Base-by-base conservation (phyloP, 2,797 vertebrate genomes). In the Champsocephalus gunnari region DNA sequence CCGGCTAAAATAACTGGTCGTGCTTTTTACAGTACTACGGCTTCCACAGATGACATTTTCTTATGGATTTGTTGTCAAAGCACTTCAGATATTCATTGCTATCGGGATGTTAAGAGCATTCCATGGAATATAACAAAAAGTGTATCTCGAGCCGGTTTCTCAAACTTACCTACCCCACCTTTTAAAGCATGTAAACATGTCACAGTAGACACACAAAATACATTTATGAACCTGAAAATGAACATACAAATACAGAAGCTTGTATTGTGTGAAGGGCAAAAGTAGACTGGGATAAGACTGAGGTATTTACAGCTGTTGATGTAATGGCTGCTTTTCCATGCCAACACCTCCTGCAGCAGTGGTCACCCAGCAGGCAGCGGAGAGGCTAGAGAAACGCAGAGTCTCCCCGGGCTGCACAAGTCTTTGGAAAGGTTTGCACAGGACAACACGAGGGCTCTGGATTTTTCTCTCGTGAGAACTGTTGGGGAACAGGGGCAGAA, bases 281-380 rank as follows among this genome's bases (percentile, higher is more conserved):
- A 72, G 34, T 54, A 10, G 57, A 73, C 41, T 44, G 17, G 2
- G 54, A 74, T 21, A 21, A 45, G 43, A 44, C 72, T 69, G 19
- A 72, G 61, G 68, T 69, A 66, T 62, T 59, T 53, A 63, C 65
- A 71, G 71, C 45, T 65, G 32, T 64, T 48, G 68, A 50, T 76
- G 71, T 38, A 75, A 58, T 65, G 50, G 54, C 66, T 49, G 48
- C 60, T 76, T 78, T 58, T 73, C 50, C 59, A 53, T 79, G 72
- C 75, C 80, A 69, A 50, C 32, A 19, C 59, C n/a, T 74, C 48
- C 44, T 66, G 62, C 75, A 66, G 59, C 62, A 71, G 66, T 3
- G 3, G 45, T 49, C 54, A 38, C 55, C 28, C 2, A 24, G 56
- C 28, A 75, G 65, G 17, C 28, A 44, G 60, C 63, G 38, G 51